Percentiles rank a stretch among this genome's conserved stretches.
phyloP scores from a whole-genome alignment of 92 coral and sea anemone genomes.

The Meandrina meandrites region DNA sequence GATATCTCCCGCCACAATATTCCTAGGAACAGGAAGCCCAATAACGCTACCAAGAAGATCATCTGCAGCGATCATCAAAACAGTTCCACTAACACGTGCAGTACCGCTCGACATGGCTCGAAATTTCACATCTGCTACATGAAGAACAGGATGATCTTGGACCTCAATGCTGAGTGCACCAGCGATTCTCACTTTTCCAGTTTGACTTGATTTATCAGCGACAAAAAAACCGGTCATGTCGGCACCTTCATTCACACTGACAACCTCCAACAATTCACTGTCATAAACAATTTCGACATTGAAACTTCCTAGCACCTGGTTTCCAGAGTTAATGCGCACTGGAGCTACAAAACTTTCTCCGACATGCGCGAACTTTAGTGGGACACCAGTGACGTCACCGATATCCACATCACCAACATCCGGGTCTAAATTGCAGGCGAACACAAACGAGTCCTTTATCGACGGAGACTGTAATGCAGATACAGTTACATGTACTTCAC shows the following conservation, averaged over 20 bases:
- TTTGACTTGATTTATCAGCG: slow-evolving; percentile 16
- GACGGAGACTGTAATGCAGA: slow-evolving; percentile 22
- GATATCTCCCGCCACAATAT: slow-evolving; percentile 47
- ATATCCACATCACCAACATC: slow-evolving; percentile 62
- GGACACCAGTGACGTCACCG: slow-evolving; percentile 55
- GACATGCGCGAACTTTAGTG: slow-evolving; percentile 25
- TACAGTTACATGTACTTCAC: slow-evolving; percentile 44
- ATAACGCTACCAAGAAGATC: slow-evolving; percentile 47
- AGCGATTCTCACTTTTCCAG: slow-evolving; percentile 41
- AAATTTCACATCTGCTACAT: slow-evolving; percentile 52
- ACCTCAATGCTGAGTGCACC: slow-evolving; percentile 38
- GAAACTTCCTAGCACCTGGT: slow-evolving; percentile 44
- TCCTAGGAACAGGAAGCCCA: slow-evolving; percentile 46
- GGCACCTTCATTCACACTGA: slow-evolving; percentile 37
- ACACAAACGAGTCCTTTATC: slow-evolving; percentile 22
- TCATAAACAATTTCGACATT: slow-evolving; percentile 38
- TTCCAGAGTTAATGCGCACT: slow-evolving; percentile 53
- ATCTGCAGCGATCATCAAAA: slow-evolving; percentile 52
- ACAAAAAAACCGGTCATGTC: slow-evolving; percentile 53
- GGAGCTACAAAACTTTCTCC: slow-evolving; percentile 43
- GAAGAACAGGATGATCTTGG: slow-evolving; percentile 26
- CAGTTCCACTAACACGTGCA: slow-evolving; percentile 39
- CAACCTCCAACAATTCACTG: slow-evolving; percentile 9
- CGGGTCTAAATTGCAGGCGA: slow-evolving; percentile 63
- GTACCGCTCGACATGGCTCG: slow-evolving; percentile 33